Evolutionary conservation across 2,113 vertebrate species (phyloP).

Genomic region (Melanocharis versteri): DNA sequence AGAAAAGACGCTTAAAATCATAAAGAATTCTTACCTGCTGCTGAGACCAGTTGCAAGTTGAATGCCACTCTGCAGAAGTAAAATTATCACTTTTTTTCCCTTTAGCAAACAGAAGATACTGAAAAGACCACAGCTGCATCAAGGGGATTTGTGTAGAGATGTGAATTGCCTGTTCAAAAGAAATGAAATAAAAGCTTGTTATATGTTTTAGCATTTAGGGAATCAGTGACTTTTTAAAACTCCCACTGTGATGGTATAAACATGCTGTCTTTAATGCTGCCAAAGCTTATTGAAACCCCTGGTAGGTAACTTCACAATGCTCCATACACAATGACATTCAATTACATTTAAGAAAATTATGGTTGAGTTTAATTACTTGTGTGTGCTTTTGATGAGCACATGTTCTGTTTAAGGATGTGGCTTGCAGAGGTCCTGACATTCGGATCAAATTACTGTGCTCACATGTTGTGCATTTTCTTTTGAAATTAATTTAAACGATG

Average conservation of each 20-base stretch:
- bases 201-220: not conserved
- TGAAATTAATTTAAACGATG: not conserved
- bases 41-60: not conserved
- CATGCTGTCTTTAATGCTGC: not conserved
- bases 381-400: not conserved
- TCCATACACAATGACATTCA: conserved; percentile 17
- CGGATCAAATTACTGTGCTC: not conserved
- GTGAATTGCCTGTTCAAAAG: not conserved
- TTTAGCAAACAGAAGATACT: not conserved
- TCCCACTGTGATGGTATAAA: conserved; percentile 13
- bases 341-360: conserved; percentile 48
- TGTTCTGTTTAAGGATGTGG: not conserved
- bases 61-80: not conserved
- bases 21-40: not conserved
- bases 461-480: not conserved
- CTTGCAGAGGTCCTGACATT: not conserved
- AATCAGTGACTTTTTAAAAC: conserved; percentile 15
- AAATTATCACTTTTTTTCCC: not conserved
- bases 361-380: conserved; percentile 44
- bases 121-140: not conserved
- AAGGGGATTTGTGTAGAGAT: not conserved
- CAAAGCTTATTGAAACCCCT: conserved; percentile 6
- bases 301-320: conserved; percentile 7
- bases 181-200: not conserved
- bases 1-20: not conserved